Evolutionary conservation across 2,113 vertebrate species (phyloP).

Genomic region (Notothenia coriiceps): DNA sequence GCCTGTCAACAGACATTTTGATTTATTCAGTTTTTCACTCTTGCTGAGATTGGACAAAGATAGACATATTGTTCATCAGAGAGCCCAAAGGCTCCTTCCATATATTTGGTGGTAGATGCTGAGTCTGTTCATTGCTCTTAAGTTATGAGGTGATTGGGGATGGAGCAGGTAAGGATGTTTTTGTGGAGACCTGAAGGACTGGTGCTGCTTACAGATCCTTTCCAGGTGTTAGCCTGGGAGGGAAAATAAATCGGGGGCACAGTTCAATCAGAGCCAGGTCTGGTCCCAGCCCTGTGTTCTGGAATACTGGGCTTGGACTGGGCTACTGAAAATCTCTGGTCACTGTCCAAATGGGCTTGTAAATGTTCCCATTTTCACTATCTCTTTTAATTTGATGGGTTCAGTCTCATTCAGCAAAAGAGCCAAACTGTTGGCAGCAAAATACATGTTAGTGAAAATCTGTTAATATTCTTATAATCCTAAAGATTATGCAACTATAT

Average conservation of each 20-base stretch:
- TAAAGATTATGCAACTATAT: neutral
- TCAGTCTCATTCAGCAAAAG: slow-evolving; percentile 5
- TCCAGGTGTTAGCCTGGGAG: slow-evolving; percentile 71
- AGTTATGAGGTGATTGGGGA: slow-evolving; percentile 23
- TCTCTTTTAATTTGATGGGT: neutral
- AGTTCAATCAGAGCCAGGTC: slow-evolving; percentile 65
- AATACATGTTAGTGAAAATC: too few species aligned
- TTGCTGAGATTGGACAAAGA: neutral
- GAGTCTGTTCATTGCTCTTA: neutral
- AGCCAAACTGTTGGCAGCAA: neutral
- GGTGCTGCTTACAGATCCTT: slow-evolving; percentile 58
- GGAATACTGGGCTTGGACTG: slow-evolving; percentile 5
- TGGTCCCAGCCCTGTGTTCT: slow-evolving; percentile 18
- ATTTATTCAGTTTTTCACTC: neutral
- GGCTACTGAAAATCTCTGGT: slow-evolving; percentile 28
- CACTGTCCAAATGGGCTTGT: slow-evolving; percentile 20
- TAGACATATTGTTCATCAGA: neutral
- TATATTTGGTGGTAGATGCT: slow-evolving; percentile 20
- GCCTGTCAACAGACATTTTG: neutral
- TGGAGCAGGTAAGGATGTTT: slow-evolving; percentile 31
- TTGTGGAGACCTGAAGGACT: slow-evolving; percentile 29
- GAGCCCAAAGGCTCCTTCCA: too few species aligned
- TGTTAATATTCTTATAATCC: neutral
- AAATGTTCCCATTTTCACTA: slow-evolving; percentile 13
- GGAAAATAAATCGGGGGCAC: slow-evolving; percentile 46